A percentile compares a stretch with the other conserved stretches of the same genome.
phyloP scores from a whole-genome alignment of 1,140 invertebrate species.

The Paraescarpia echinospica region DNA sequence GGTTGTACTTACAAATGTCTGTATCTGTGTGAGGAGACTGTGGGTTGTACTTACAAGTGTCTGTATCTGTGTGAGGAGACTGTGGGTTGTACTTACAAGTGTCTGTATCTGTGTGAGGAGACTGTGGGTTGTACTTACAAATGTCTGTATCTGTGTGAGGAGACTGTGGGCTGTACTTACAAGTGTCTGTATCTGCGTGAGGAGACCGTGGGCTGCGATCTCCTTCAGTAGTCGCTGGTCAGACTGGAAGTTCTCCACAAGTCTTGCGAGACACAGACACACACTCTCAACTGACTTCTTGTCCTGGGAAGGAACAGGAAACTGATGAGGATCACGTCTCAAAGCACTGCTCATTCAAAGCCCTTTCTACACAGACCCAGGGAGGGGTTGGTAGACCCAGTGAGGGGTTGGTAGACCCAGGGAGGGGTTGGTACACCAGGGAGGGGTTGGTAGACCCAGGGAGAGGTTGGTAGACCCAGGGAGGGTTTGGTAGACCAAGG shows the following conservation, averaged over 20 bases:
- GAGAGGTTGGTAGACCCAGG: no score
- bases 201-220: slow-evolving; percentile 88
- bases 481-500: no score
- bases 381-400: neutral
- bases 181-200: slow-evolving; percentile 73
- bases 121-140: neutral
- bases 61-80: no score
- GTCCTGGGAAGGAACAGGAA: slow-evolving; percentile 64
- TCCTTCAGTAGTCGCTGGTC: slow-evolving; percentile 88
- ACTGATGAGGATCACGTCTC: slow-evolving; percentile 8
- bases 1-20: neutral
- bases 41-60: neutral
- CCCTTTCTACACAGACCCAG: neutral
- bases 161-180: no score
- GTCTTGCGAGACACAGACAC: slow-evolving; percentile 89
- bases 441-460: no score
- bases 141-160: no score
- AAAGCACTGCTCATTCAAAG: slow-evolving; percentile 6
- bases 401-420: no score
- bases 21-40: no score
- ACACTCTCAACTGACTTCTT: slow-evolving; percentile 98
- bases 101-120: no score
- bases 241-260: slow-evolving; percentile 95
- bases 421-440: no score
- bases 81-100: neutral